Conservation (phyloP, 2,113 vertebrate species). For the Trogon surrucura region DNA sequence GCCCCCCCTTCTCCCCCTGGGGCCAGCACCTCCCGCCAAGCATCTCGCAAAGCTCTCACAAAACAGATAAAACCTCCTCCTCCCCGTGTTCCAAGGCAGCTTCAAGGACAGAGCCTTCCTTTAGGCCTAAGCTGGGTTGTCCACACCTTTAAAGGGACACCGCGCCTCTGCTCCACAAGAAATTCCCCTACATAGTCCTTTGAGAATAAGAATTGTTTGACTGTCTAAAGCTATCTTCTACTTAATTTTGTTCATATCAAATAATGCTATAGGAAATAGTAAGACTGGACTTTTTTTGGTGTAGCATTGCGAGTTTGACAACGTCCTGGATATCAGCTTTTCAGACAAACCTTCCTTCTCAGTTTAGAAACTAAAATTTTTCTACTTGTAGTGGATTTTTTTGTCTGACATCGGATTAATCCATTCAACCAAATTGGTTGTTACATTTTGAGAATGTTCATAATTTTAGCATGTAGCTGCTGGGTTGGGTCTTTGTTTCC, state of each 20-base stretch:
- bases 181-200: neutral
- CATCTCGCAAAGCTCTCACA: no score
- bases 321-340: neutral
- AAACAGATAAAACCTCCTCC: no score
- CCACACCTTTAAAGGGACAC: no score
- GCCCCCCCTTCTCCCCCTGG: no score
- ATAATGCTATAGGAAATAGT: neutral
- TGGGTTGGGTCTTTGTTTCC: neutral
- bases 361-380: neutral
- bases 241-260: neutral
- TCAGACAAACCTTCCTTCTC: neutral
- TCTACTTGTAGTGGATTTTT: neutral
- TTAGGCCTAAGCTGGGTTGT: no score
- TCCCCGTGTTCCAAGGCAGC: no score
- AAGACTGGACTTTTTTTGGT: neutral
- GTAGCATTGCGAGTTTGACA: neutral
- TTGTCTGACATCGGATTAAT: neutral
- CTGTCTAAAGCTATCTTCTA: neutral
- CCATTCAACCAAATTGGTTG: neutral
- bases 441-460: neutral
- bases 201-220: neutral
- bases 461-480: neutral
- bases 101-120: no score
- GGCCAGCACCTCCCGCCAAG: no score
- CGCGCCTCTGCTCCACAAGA: no score